Percentiles rank a stretch among this genome's conserved stretches.
Conservation (phyloP, 2,797 vertebrate species). For the Macropus fuliginosus region DNA sequence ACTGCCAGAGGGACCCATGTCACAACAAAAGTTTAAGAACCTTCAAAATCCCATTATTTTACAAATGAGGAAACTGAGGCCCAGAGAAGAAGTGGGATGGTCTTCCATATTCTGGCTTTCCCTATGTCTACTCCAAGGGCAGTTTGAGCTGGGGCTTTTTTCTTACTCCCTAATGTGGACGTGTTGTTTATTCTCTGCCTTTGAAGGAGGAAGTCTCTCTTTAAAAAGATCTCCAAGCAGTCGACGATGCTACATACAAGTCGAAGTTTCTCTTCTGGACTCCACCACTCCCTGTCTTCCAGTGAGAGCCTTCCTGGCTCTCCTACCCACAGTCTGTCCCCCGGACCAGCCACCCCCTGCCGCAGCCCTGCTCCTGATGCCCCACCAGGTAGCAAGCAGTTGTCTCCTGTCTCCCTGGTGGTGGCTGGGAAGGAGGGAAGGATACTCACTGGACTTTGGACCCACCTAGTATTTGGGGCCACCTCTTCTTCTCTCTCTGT, state of each 20-base stretch:
- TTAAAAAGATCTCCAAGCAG: conserved; percentile 97
- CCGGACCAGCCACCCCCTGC: conserved; percentile 92
- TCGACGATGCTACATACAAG: conserved; percentile 93
- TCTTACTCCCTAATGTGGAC: not conserved
- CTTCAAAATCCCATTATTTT: not conserved
- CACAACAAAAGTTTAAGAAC: not conserved
- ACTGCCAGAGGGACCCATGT: not conserved
- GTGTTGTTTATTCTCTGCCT: accelerated
- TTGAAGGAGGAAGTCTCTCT: conserved; percentile 90
- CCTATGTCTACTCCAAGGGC: not conserved
- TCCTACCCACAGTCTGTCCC: conserved; percentile 96
- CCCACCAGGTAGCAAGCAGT: conserved; percentile 84
- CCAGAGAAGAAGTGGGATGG: not conserved
- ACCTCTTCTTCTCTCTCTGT: not conserved
- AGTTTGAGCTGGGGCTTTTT: too few species aligned
- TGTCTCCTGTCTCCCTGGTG: not conserved
- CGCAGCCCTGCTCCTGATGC: conserved; percentile 92
- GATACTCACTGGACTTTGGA: not conserved
- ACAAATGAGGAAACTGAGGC: not conserved
- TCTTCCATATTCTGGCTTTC: accelerated
- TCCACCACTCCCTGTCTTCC: conserved; percentile 96
- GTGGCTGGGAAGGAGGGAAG: not conserved
- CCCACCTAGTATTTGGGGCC: not conserved
- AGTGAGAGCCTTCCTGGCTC: conserved; percentile 97
- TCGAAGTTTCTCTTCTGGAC: conserved; percentile 95